Evolutionary conservation across 2,113 vertebrate species (phyloP), one percentile per base, ranked within the genome.

Genomic region (Hiodon tergisus): DNA sequence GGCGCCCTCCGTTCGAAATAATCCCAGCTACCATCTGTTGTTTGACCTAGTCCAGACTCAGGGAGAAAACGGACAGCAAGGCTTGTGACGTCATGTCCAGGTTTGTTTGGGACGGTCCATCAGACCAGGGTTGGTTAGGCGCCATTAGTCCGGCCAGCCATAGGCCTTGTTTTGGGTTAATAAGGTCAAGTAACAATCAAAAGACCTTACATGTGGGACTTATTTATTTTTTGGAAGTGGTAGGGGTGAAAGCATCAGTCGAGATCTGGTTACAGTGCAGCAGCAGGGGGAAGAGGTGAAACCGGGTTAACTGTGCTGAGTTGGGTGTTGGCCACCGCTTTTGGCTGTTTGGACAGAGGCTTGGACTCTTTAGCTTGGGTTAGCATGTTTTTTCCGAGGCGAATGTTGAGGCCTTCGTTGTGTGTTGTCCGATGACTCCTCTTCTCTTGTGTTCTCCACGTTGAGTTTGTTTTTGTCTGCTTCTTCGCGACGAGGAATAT

Each of bases 171-270:
- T 88, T 86, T 81, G 84, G 91, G 90, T 94, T 92, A 92, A 87
- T 85, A 89, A 84, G 88, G 89, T 91, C 91, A 78, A 62, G 11
- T 55, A 84, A 61, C 67, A 86, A 84, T 77, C 85, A 91, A 86
- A 90, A 83, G 83, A 87, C 86, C 31, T 31, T 87, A 89, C 89
- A 86, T 90, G 83, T 93, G 90, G 92, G 83, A 90, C 81, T 87
- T 86, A 88, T 92, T 89, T 90, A 76, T 89, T 87, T 88, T 82
- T 81, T 77, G 75, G 74, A 14, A 65, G 78, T 68, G 51, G 78
- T 80, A 51, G 76, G 81, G 75, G 63, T 78, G 78, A 82, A 79
- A 75, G 78, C 79, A 85, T 87, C 80, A 57, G 69, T 87, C 81
- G 83, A 79, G 79, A 78, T 87, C 86, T 71, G 67, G 74, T 86